Evolutionary conservation across 37 sponge, comb jelly and placozoan genomes (phyloP).

Genomic region (Spongia lamella): DNA sequence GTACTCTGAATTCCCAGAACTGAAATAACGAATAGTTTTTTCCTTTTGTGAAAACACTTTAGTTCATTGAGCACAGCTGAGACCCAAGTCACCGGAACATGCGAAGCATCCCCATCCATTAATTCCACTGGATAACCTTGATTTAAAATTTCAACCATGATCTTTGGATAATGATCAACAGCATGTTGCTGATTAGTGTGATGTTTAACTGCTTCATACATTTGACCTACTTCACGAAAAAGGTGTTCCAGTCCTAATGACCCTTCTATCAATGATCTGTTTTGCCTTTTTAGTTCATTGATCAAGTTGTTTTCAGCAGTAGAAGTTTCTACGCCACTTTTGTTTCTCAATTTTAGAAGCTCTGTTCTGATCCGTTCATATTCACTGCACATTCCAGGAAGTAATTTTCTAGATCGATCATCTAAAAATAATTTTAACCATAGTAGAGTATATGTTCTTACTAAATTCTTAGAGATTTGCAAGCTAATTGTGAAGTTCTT

Average conservation of each 20-base stretch:
- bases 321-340: not conserved
- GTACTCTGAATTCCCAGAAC: slow-evolving; percentile 34
- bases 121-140: slow-evolving; percentile 42
- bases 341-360: not conserved
- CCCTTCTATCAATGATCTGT: slow-evolving; percentile 10
- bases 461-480: not conserved
- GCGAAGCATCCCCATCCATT: slow-evolving; percentile 47
- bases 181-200: no score
- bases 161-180: slow-evolving; percentile 7
- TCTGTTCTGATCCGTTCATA: slow-evolving; percentile 4
- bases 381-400: not conserved
- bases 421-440: slow-evolving; percentile 17
- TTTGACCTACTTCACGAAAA: not conserved
- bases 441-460: not conserved
- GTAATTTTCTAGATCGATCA: slow-evolving; percentile 14
- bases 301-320: not conserved
- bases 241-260: slow-evolving; percentile 27
- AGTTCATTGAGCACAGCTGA: slow-evolving; percentile 27
- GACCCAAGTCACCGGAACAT: slow-evolving; percentile 40
- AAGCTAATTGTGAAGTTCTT: not conserved
- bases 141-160: slow-evolving; percentile 34
- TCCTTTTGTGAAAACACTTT: not conserved
- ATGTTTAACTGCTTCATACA: no score
- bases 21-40: slow-evolving; percentile 9
- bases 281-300: not conserved